Base-by-base conservation (phyloP, 2,797 vertebrate species). In the Crocidura indochinensis region DNA sequence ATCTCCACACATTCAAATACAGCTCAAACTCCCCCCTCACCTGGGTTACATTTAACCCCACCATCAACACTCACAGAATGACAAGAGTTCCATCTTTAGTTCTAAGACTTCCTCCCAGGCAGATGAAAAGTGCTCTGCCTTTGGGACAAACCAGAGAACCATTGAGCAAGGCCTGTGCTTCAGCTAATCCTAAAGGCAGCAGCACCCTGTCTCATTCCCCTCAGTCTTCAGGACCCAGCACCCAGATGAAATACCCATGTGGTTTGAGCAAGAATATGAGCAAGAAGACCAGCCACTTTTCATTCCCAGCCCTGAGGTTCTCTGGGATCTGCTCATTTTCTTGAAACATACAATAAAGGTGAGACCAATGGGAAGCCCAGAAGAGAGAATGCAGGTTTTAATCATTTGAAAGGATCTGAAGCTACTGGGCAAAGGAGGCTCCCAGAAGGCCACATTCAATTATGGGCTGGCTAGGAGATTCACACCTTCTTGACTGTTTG, bases 361-460 rank as follows among this genome's bases (percentile, higher is more conserved):
- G 17, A 84, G 88, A 76, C 29, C 27, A 27, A 72, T 44, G 1
- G 31, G 5, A 22, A 79, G 46, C 71, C 46, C 24, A 4, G 73
- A 46, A 38, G 84, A 87, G 56, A 71, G 8, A 46, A 38, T 62
- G 72, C 47, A 29, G 73, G 67, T 51, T 69, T 73, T 51, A 73
- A 56, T n/a, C 8, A 8, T 44, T 79, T 31, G 2, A n/a, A 7
- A 15, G 84, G 78, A 94, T 67, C 77, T 2, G 14, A 51, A n/a
- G 53, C 31, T 53, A 44, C 29, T 49, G 71, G 75, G 71, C 19
- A 6, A 47, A 31, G 2, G 5, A 90, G 31, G 80, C 69, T 22
- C 20, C 68, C 29, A 29, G 84, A 89, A 93, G 81, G 91, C 89
- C 92, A 94, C 64, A 67, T 67, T 88, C 88, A 86, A 26, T 24